These are phyloP conservation scores for Synanthedon vespiformis DNA, from an alignment of 2,888 invertebrate species.

Conservation along the genomic window DNA sequence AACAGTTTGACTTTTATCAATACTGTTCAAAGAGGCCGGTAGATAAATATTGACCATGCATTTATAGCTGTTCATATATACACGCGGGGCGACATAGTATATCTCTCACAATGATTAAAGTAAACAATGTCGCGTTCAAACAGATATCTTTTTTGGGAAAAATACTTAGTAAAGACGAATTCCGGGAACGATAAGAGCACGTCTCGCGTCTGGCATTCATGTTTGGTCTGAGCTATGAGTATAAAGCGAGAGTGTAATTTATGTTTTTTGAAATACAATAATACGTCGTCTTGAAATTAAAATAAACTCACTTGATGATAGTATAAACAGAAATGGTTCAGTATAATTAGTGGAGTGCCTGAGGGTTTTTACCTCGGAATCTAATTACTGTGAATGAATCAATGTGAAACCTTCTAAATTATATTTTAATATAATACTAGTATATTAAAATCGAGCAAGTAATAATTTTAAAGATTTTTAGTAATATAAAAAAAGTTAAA, in stretches of 20 bases:
- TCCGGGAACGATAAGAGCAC: constrained; percentile 57
- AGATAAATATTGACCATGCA: background rate
- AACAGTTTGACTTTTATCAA: background rate
- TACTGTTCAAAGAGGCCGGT: background rate
- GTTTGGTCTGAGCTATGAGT: constrained; percentile 21
- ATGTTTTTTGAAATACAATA: background rate
- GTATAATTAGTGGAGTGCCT: too few species aligned
- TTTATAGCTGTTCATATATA: constrained; percentile 8
- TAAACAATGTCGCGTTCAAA: constrained; percentile 46
- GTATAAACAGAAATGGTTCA: too few species aligned
- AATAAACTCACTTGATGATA: too few species aligned
- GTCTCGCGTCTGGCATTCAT: constrained; percentile 31
- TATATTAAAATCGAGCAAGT: too few species aligned
- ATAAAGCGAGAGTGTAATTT: background rate
- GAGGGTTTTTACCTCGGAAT: too few species aligned
- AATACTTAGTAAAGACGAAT: constrained; percentile 62
- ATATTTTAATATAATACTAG: too few species aligned
- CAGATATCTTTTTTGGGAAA: constrained; percentile 55
- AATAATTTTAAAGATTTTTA: too few species aligned
- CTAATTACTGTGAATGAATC: too few species aligned
- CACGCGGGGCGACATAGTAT: constrained; percentile 27
- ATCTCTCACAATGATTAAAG: constrained; percentile 52
- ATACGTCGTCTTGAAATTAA: too few species aligned
- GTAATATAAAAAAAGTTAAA: too few species aligned
- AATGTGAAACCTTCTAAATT: too few species aligned